phyloP scores from a whole-genome alignment of 1,140 invertebrate species.

The Apolygus lucorum region DNA sequence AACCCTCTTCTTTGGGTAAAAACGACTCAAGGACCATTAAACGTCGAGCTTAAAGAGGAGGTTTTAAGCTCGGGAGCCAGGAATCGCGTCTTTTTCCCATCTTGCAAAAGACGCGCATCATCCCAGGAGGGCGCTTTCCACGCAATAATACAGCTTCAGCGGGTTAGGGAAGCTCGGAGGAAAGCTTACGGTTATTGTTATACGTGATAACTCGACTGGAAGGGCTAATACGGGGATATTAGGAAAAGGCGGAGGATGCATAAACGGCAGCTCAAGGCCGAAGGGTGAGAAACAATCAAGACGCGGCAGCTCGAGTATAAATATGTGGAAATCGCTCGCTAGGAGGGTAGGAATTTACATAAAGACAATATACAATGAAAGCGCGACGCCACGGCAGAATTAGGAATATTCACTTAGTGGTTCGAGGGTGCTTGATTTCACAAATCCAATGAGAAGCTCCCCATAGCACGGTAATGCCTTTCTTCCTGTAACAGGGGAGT shows the following conservation, averaged over 20 bases:
- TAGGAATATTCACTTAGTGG: too few relatives aligned
- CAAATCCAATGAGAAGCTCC: too few relatives aligned
- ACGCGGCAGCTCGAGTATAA: not conserved
- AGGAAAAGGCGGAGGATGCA: constrained; percentile 1
- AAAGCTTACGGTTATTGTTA: constrained; percentile 13
- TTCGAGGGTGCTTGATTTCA: too few relatives aligned
- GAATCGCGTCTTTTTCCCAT: not conserved
- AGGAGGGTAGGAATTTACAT: too few relatives aligned
- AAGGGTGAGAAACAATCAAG: constrained; percentile 5
- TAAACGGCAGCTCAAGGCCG: not conserved
- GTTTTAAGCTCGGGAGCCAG: not conserved
- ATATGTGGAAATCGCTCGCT: not conserved
- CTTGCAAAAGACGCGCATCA: not conserved
- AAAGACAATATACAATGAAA: too few relatives aligned
- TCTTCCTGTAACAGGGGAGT: too few relatives aligned
- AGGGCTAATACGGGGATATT: constrained; percentile 12
- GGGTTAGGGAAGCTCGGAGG: not conserved
- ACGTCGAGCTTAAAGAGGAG: not conserved
- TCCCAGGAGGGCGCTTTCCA: not conserved
- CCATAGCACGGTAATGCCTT: too few relatives aligned
- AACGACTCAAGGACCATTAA: constrained; percentile 10
- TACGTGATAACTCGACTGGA: constrained; percentile 12
- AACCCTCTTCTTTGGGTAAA: not conserved
- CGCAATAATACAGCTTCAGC: not conserved
- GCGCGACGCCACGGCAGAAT: too few relatives aligned